A percentile compares a stretch with the other conserved stretches of the same genome.
Evolutionary conservation across 2,888 invertebrate genomes (phyloP).

Genomic region (Osmoderma eremita): DNA sequence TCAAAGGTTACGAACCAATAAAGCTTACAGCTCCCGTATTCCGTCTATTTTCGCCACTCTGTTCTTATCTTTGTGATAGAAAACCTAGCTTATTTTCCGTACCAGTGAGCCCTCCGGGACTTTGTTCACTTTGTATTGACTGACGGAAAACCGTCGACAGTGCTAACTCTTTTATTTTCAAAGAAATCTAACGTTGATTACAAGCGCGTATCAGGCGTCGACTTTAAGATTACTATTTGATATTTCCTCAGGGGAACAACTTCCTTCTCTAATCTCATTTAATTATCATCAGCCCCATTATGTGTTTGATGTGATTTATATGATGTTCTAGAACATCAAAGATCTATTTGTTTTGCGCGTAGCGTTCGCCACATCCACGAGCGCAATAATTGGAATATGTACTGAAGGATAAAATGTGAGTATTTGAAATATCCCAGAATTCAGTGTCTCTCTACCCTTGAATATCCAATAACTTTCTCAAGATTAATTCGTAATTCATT

Average conservation of each 20-base stretch:
- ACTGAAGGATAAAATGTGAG: too few species aligned
- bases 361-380: too few species aligned
- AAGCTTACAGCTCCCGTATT: conserved; percentile 34
- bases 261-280: not conserved
- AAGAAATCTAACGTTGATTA: conserved; percentile 34
- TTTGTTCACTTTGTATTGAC: conserved; percentile 42
- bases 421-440: too few species aligned
- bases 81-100: conserved; percentile 43
- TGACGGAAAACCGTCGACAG: conserved; percentile 26
- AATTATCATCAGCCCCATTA: conserved; percentile 4
- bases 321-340: too few species aligned
- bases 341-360: too few species aligned
- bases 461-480: too few species aligned
- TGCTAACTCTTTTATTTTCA: conserved; percentile 39
- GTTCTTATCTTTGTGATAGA: conserved; percentile 43
- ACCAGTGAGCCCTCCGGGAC: conserved; percentile 36
- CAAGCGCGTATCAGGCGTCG: conserved; percentile 24
- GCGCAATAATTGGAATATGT: too few species aligned
- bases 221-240: conserved; percentile 25
- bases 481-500: too few species aligned
- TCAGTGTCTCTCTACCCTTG: too few species aligned
- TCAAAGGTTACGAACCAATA: conserved; percentile 37
- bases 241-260: not conserved
- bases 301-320: not conserved
- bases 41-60: conserved; percentile 40